Evolutionary conservation across 2,113 vertebrate genomes (phyloP), one percentile per base, ranked within the genome.

Genomic region (Prunella fulvescens): DNA sequence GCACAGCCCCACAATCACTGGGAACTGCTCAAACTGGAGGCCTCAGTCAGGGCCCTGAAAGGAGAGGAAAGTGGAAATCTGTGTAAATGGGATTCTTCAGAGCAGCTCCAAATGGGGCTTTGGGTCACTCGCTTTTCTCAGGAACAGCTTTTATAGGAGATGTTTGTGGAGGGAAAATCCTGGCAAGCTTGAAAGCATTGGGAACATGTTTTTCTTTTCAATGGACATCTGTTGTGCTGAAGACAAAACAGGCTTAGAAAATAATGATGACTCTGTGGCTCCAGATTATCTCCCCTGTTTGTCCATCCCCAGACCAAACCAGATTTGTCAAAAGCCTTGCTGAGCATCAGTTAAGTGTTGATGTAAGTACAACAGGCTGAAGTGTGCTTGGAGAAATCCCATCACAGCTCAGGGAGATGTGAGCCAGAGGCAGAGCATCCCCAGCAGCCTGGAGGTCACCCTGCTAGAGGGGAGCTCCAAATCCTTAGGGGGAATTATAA

Each of bases 171-270:
- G 16, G 60, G 48, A 90, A 92, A 88, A 81, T 78, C 48, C 51
- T 42, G 37, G 29, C 40, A 61, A 78, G 90, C 84, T 57, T 78
- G 71, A 88, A 76, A 88, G 40, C 88, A 20, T 39, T 42, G 61
- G 90, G 88, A 96, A 78, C 76, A 81, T 48, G 87, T 90, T 96
- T 95, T 95, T 74, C 88, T 86, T 92, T 76, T 88, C 94, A 93
- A 20, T 81, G 76, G 64, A 92, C 90, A 94, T 92, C 90, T 95
- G 92, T 60, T 83, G 69, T 90, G 85, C 92, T 86, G 28, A 94
- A 81, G 86, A 60, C 76, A 86, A 94, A 86, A n/a, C 39, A 48
- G 47, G 29, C 64, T 51, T 66, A 53, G 81, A 88, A 86, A 94
- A 90, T 78, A 94, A 58, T 14, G 71, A 87, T 82, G 90, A 25